phyloP scores from a whole-genome alignment of 2,113 vertebrate species.

The Raja brachyura region DNA sequence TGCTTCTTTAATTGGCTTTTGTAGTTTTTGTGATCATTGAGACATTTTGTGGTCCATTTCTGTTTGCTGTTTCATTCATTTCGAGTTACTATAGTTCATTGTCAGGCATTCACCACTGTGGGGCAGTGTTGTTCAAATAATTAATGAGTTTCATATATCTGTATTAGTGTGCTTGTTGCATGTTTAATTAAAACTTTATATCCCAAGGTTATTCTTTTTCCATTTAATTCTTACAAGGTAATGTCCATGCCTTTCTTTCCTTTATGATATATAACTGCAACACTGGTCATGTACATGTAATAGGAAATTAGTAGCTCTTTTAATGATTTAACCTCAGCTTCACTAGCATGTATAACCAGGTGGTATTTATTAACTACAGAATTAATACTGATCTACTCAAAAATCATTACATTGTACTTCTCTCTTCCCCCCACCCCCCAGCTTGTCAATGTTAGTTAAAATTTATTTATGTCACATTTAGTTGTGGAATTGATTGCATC shows the following conservation, averaged over 20 bases:
- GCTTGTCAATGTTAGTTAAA: no score
- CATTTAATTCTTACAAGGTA: background rate
- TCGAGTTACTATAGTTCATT: slow-evolving; percentile 41
- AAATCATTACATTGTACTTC: background rate
- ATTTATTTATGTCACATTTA: no score
- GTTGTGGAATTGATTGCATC: background rate
- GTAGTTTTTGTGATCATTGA: slow-evolving; percentile 36
- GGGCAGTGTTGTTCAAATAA: slow-evolving; percentile 57
- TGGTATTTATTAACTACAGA: background rate
- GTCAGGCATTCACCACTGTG: slow-evolving; percentile 52
- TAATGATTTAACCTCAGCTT: background rate
- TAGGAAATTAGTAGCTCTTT: background rate
- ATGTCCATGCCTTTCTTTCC: background rate
- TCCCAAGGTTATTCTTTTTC: background rate
- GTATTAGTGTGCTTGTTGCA: slow-evolving; percentile 10
- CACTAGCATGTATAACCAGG: background rate
- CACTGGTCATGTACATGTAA: background rate
- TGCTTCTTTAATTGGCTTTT: slow-evolving; percentile 30
- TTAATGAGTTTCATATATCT: background rate
- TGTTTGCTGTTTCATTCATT: slow-evolving; percentile 42
- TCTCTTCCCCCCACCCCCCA: no score
- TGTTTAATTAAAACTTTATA: background rate
- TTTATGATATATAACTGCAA: background rate
- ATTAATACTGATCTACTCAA: background rate
- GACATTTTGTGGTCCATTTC: slow-evolving; percentile 41